Evolutionary conservation across 1,140 invertebrate species (phyloP).

Genomic region (Charaxes varanes): DNA sequence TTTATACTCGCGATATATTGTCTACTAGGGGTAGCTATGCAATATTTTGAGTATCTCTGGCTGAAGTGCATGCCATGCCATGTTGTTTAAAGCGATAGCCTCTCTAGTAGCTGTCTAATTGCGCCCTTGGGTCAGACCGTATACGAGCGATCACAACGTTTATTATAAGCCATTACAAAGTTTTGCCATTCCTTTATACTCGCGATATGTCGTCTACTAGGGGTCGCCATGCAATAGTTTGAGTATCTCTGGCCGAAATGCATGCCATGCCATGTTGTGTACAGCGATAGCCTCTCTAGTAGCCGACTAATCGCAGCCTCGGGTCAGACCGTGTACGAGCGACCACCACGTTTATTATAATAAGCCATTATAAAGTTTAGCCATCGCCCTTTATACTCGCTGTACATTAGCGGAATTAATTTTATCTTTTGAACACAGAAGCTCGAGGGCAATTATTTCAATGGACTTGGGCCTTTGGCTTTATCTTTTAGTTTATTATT

Average conservation of each 20-base stretch:
- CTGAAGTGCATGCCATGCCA: no score
- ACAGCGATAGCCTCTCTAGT: conserved; percentile 25
- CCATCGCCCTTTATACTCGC: conserved; percentile 44
- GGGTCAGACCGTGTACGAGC: conserved; percentile 59
- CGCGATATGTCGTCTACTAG: no score
- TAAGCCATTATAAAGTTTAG: conserved; percentile 56
- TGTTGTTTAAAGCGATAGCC: no score
- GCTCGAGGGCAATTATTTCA: conserved; percentile 20
- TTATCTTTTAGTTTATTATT: not conserved
- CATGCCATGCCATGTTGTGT: conserved; percentile 1
- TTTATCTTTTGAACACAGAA: conserved; percentile 28
- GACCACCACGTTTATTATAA: conserved; percentile 66
- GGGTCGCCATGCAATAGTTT: no score
- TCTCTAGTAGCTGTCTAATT: no score
- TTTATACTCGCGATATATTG: conserved; percentile 35
- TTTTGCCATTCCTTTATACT: no score
- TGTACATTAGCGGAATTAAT: conserved; percentile 39
- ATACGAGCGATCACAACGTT: no score
- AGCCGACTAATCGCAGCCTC: conserved; percentile 60
- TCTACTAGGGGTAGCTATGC: no score
- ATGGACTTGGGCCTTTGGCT: conserved; percentile 2
- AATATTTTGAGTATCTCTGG: no score
- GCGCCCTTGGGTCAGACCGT: no score
- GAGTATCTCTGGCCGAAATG: not conserved
- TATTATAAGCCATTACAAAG: no score